Conservation (phyloP, 2,797 vertebrate species). For the Potorous gilbertii region DNA sequence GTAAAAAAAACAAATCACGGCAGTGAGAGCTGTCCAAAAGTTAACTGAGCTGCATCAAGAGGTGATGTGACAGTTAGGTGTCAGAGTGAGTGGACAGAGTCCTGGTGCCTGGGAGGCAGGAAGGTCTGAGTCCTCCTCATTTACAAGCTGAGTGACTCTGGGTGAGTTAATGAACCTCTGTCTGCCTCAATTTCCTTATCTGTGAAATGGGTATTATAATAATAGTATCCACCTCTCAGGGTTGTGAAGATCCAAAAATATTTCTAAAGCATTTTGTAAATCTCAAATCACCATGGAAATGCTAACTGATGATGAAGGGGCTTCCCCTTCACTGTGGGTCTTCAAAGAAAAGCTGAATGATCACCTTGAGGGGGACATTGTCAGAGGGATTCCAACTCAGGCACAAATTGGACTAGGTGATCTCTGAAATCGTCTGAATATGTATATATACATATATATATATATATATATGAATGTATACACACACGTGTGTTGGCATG, state of each 20-base stretch:
- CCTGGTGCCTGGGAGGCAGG: background rate
- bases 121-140: background rate
- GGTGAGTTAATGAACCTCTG: background rate
- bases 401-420: background rate
- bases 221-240: background rate
- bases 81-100: background rate
- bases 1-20: background rate
- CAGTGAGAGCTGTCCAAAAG: background rate
- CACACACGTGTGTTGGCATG: background rate
- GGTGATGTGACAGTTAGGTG: background rate
- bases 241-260: background rate
- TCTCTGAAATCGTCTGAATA: background rate
- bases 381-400: background rate
- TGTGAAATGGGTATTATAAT: background rate
- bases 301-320: background rate
- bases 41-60: background rate
- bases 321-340: background rate
- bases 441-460: accelerated
- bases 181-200: background rate
- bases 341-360: background rate
- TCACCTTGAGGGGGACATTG: background rate
- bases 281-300: background rate
- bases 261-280: background rate
- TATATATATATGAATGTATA: too few species aligned
- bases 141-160: background rate